Evolutionary conservation across 2,888 invertebrate genomes (phyloP).

Genomic region (Schizotus pectinicornis): DNA sequence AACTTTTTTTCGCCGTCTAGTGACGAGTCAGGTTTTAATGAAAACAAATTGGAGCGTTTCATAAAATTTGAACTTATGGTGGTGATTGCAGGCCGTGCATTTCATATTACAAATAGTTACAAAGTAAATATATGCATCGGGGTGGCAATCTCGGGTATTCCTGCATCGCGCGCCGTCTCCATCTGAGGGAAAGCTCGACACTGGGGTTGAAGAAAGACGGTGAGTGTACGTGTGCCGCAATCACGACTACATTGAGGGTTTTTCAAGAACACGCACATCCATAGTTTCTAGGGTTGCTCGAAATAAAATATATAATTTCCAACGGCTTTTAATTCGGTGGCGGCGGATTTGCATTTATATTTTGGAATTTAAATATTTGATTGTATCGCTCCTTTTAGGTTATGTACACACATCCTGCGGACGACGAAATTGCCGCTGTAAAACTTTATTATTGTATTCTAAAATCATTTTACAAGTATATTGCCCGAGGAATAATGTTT

Average conservation of each 20-base stretch:
- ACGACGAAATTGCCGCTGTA: constrained; percentile 28
- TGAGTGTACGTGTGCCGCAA: too few relatives aligned
- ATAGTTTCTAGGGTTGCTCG: constrained; percentile 19
- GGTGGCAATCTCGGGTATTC: constrained; percentile 6
- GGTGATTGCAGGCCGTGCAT: too few relatives aligned
- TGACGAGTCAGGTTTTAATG: too few relatives aligned
- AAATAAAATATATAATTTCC: constrained; percentile 28
- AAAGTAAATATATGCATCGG: constrained; percentile 16
- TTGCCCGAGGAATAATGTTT: constrained; percentile 30
- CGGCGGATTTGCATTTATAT: constrained; percentile 27
- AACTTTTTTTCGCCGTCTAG: too few relatives aligned
- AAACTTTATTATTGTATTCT: constrained; percentile 34
- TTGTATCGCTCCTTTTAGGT: constrained; percentile 27
- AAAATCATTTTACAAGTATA: constrained; percentile 32
- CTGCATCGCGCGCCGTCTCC: too few relatives aligned
- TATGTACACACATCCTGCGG: constrained; percentile 30
- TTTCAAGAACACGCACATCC: constrained; percentile 22
- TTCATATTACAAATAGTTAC: constrained; percentile 10
- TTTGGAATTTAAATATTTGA: constrained; percentile 33
- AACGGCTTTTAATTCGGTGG: constrained; percentile 18
- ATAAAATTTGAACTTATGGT: too few relatives aligned
- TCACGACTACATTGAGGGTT: background rate
- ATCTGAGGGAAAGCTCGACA: too few relatives aligned
- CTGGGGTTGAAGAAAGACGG: too few relatives aligned
- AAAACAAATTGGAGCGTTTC: too few relatives aligned